Percentiles rank a stretch among this genome's conserved stretches.
Conservation (phyloP, 2,888 invertebrate species). For the Ethmia dodecea region DNA sequence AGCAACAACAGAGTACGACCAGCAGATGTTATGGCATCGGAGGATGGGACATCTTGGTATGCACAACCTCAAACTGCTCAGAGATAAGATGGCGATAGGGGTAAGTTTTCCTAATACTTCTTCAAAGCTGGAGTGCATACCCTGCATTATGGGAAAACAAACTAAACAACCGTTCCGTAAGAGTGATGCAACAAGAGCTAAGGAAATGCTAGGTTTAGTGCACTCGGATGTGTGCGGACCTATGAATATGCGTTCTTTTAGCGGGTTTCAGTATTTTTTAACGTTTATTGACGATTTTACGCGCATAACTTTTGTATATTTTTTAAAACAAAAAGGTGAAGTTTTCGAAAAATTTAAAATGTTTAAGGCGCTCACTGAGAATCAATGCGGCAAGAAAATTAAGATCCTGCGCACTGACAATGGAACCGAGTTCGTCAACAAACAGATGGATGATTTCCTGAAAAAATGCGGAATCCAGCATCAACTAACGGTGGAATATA, state of each 20-base stretch:
- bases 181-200: neutral
- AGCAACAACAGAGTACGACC: neutral
- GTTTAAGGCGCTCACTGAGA: conserved; percentile 6
- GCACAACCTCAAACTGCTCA: neutral
- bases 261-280: conserved; percentile 5
- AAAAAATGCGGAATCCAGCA: conserved; percentile 22
- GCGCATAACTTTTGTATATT: conserved; percentile 15
- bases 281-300: conserved; percentile 10
- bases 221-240: conserved; percentile 12
- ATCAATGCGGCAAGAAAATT: conserved; percentile 7
- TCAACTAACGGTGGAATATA: conserved; percentile 23
- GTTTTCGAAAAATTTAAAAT: conserved; percentile 5
- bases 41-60: conserved; percentile 2
- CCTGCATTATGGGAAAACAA: conserved; percentile 4
- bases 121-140: neutral
- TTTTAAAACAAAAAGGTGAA: conserved; percentile 11
- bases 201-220: conserved; percentile 9
- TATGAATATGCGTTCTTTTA: conserved; percentile 1
- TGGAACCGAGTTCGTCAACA: conserved; percentile 11
- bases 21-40: neutral
- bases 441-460: conserved; percentile 11
- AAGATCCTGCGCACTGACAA: conserved; percentile 8
- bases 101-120: neutral
- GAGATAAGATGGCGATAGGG: neutral
- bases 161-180: conserved; percentile 3